These are phyloP conservation scores for Zaprionus ornatus DNA, from an alignment of 1,140 invertebrate species.

Conservation along the genomic window DNA sequence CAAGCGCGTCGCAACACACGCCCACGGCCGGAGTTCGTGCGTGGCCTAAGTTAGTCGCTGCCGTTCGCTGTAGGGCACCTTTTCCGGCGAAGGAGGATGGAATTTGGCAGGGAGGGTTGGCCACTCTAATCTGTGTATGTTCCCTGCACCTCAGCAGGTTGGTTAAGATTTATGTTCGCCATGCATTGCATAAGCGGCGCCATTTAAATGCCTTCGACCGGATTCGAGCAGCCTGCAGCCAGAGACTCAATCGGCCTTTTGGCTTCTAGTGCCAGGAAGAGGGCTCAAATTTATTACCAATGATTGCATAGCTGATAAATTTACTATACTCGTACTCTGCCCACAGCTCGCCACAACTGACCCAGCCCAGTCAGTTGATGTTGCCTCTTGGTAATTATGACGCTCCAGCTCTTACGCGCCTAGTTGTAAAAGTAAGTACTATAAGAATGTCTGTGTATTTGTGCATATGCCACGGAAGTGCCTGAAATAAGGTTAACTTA, in stretches of 20 bases:
- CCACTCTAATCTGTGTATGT: constrained; percentile 59
- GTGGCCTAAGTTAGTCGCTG: constrained; percentile 19
- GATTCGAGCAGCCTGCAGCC: constrained; percentile 1
- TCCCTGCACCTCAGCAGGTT: constrained; percentile 52
- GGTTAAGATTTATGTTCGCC: constrained; percentile 69
- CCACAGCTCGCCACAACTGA: constrained; percentile 44
- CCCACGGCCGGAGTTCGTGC: constrained; percentile 22
- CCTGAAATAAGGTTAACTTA: constrained; percentile 61
- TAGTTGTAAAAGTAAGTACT: neutral
- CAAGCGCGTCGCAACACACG: constrained; percentile 27
- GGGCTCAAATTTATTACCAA: constrained; percentile 68
- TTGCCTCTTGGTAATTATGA: constrained; percentile 61
- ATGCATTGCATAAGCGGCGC: constrained; percentile 71
- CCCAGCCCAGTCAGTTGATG: constrained; percentile 28
- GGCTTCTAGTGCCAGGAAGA: constrained; percentile 33
- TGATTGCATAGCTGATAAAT: constrained; percentile 77
- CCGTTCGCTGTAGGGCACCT: constrained; percentile 10
- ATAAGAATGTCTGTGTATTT: constrained; percentile 22
- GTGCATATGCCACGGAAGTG: constrained; percentile 48
- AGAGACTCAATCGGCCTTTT: constrained; percentile 40
- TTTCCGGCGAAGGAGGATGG: constrained; percentile 3
- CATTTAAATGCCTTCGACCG: constrained; percentile 64
- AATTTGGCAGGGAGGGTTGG: neutral
- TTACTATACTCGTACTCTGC: constrained; percentile 60
- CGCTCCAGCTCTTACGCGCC: constrained; percentile 21